These are phyloP conservation scores for Drosophila melanogaster DNA, from an alignment of 1,140 invertebrate genomes.

Conservation along the genomic window DNA sequence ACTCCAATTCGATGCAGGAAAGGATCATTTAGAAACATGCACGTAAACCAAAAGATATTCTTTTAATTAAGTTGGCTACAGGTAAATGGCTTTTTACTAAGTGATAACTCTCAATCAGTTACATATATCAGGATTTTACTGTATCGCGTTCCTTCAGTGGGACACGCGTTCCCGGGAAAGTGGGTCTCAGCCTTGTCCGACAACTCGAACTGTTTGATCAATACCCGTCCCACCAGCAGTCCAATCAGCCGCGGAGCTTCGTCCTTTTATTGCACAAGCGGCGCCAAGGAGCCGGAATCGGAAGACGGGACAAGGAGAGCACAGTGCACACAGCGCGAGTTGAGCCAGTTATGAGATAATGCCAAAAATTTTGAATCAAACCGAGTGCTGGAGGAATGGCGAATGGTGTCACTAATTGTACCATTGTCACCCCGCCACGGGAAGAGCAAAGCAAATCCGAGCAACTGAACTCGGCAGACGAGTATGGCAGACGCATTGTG, in stretches of 20 bases:
- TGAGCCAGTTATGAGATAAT: slow-evolving; percentile 60
- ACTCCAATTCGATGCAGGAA: neutral
- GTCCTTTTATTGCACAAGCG: slow-evolving; percentile 57
- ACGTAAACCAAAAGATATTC: too few relatives aligned
- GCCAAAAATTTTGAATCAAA: slow-evolving; percentile 54
- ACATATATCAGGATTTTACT: neutral
- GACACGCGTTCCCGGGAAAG: slow-evolving; percentile 33
- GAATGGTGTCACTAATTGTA: slow-evolving; percentile 77
- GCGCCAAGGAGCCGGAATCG: slow-evolving; percentile 53
- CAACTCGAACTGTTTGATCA: slow-evolving; percentile 65
- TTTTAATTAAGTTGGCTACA: too few relatives aligned
- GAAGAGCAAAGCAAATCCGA: slow-evolving; percentile 4
- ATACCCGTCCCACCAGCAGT: slow-evolving; percentile 47
- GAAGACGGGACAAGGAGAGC: slow-evolving; percentile 16
- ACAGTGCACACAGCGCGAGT: slow-evolving; percentile 20
- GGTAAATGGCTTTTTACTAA: too few relatives aligned
- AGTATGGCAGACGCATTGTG: slow-evolving; percentile 31
- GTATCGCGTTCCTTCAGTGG: slow-evolving; percentile 16
- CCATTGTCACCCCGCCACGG: slow-evolving; percentile 54
- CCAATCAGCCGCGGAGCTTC: slow-evolving; percentile 56
- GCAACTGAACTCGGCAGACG: neutral
- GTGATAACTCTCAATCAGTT: too few relatives aligned
- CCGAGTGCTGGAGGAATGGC: slow-evolving; percentile 6
- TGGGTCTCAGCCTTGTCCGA: slow-evolving; percentile 35
- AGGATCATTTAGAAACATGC: too few relatives aligned